A percentile compares a stretch with the other conserved stretches of the same genome.
Evolutionary conservation across 2,797 vertebrate species (phyloP).

Genomic region (Falco cherrug): DNA sequence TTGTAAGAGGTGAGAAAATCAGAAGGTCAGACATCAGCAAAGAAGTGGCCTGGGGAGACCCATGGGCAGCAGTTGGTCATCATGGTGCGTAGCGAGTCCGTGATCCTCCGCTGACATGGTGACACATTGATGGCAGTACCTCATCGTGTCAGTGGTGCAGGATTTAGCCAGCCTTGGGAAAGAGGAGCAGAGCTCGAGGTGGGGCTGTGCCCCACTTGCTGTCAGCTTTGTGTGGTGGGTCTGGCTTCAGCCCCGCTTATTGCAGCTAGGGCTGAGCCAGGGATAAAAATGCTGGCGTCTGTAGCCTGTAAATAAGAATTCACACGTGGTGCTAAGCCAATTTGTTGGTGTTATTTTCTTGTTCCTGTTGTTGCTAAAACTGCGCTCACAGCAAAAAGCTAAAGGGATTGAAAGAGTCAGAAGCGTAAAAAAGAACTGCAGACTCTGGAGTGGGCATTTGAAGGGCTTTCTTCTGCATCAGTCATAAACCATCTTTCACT

Average conservation of each 20-base stretch:
- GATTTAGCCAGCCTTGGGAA: background rate
- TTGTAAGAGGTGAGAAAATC: background rate
- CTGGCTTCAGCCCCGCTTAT: background rate
- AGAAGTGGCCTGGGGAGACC: background rate
- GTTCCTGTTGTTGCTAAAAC: constrained; percentile 25
- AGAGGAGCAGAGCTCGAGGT: background rate
- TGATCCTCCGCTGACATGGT: background rate
- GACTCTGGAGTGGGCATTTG: background rate
- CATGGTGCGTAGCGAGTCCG: accelerated
- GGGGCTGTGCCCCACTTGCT: background rate
- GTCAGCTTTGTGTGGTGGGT: background rate
- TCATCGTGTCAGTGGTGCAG: accelerated
- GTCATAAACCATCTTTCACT: background rate
- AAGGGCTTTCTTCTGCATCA: background rate
- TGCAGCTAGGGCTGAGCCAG: background rate
- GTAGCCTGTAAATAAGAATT: constrained; percentile 32
- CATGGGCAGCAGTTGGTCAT: background rate
- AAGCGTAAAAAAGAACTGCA: background rate
- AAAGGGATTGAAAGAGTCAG: background rate
- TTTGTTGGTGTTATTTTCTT: constrained; percentile 4
- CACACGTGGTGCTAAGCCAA: background rate
- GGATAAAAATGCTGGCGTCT: background rate
- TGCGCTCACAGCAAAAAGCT: background rate
- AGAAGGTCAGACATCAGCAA: background rate
- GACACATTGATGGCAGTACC: accelerated